phyloP scores from a whole-genome alignment of 2,113 vertebrate species.

The Xenus cinereus region DNA sequence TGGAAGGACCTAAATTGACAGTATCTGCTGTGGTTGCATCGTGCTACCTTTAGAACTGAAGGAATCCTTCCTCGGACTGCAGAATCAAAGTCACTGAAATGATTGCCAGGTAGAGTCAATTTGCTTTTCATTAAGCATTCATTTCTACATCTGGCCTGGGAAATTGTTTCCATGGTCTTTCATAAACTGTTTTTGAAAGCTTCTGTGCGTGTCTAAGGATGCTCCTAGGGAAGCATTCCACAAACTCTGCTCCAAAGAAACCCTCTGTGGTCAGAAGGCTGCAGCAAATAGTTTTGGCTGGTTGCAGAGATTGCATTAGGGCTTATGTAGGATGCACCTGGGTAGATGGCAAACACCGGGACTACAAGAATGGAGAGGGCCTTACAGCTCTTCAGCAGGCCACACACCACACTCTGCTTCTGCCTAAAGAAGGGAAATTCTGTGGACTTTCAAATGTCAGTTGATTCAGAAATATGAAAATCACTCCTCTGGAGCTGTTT shows the following conservation, averaged over 20 bases:
- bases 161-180: neutral
- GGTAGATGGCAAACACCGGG: accelerated
- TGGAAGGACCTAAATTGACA: neutral
- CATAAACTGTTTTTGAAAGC: neutral
- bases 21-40: neutral
- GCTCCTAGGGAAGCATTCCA: neutral
- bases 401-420: accelerated
- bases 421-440: neutral
- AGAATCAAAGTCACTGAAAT: neutral
- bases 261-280: neutral
- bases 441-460: neutral
- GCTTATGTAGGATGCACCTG: neutral
- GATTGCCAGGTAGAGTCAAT: neutral
- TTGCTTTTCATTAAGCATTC: neutral
- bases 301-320: neutral
- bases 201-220: accelerated
- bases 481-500: neutral
- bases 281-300: neutral
- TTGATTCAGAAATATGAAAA: neutral
- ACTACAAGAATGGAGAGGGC: neutral
- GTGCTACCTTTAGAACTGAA: neutral
- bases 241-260: neutral
- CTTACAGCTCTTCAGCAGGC: neutral
- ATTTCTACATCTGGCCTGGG: neutral
- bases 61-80: neutral